Evolutionary conservation across 2,888 invertebrate genomes (phyloP).

Genomic region (Coelopa pilipes): DNA sequence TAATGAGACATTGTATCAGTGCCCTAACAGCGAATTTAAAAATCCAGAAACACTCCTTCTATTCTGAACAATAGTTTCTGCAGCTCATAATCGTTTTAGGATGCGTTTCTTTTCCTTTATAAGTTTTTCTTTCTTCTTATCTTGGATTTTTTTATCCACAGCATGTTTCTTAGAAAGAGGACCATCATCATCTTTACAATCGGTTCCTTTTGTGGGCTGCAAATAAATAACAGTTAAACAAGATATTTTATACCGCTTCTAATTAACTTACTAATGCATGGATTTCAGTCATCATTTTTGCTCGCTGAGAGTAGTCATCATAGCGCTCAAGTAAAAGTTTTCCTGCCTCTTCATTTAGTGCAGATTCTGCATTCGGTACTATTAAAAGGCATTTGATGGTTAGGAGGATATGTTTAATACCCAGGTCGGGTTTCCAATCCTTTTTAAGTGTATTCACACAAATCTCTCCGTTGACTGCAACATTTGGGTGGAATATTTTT

Average conservation of each 20-base stretch:
- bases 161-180: slow-evolving; percentile 88
- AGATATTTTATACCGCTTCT: neutral
- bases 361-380: slow-evolving; percentile 97
- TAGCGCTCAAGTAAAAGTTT: slow-evolving; percentile 92
- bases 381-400: slow-evolving; percentile 95
- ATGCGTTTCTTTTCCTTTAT: slow-evolving; percentile 87
- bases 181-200: slow-evolving; percentile 70
- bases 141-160: slow-evolving; percentile 80
- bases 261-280: slow-evolving; percentile 77
- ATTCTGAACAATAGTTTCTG: slow-evolving; percentile 35
- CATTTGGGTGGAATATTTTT: slow-evolving; percentile 97
- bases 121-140: slow-evolving; percentile 75
- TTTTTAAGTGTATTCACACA: slow-evolving; percentile 96
- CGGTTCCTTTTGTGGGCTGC: slow-evolving; percentile 68
- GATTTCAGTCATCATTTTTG: slow-evolving; percentile 91
- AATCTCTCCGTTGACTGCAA: slow-evolving; percentile 92
- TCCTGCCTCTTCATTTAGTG: slow-evolving; percentile 96
- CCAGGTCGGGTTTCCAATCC: slow-evolving; percentile 96
- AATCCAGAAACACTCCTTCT: neutral
- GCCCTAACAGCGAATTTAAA: too few species aligned
- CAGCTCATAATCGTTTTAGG: slow-evolving; percentile 83
- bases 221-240: neutral
- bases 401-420: slow-evolving; percentile 92
- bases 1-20: neutral
- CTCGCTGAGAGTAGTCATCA: slow-evolving; percentile 89